A percentile compares a stretch with the other conserved stretches of the same genome.
Evolutionary conservation across 2,113 vertebrate species (phyloP).

Genomic region (Microtus montanus): DNA sequence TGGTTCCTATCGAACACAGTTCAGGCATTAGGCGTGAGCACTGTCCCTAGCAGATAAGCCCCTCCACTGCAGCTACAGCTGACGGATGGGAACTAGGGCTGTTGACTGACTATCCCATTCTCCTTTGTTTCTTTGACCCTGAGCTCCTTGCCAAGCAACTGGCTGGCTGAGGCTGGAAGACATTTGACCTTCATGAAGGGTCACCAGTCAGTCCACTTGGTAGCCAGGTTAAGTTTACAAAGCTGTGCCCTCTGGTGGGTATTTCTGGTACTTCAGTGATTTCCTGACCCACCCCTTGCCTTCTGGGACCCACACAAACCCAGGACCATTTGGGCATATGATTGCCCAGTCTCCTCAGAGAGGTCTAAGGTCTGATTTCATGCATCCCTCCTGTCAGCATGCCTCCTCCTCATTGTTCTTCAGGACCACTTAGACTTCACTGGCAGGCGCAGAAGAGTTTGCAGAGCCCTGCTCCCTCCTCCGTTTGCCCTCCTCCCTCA

Average conservation of each 20-base stretch:
- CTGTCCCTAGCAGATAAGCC: not conserved
- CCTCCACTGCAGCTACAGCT: not conserved
- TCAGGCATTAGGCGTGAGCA: not conserved
- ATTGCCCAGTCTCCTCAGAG: not conserved
- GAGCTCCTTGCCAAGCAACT: not conserved
- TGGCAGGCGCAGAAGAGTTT: not conserved
- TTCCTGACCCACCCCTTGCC: not conserved
- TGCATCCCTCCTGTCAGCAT: not conserved
- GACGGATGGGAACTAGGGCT: not conserved
- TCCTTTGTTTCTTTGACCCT: not conserved
- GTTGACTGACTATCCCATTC: not conserved
- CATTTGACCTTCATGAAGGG: not conserved
- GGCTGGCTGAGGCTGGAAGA: not conserved
- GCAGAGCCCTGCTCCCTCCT: not conserved
- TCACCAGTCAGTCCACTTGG: not conserved
- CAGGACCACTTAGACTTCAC: not conserved
- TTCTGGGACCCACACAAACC: not conserved
- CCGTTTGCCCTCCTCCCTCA: not conserved
- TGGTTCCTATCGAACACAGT: not conserved
- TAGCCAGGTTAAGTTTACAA: not conserved
- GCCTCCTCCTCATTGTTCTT: not conserved
- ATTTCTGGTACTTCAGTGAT: conserved; percentile 40
- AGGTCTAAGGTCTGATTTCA: not conserved
- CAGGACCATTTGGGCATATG: not conserved
- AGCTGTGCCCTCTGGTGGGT: conserved; percentile 64